A percentile compares a stretch with the other conserved stretches of the same genome.
Conservation (phyloP, 2,888 invertebrate genomes). For the Neria commutata region DNA sequence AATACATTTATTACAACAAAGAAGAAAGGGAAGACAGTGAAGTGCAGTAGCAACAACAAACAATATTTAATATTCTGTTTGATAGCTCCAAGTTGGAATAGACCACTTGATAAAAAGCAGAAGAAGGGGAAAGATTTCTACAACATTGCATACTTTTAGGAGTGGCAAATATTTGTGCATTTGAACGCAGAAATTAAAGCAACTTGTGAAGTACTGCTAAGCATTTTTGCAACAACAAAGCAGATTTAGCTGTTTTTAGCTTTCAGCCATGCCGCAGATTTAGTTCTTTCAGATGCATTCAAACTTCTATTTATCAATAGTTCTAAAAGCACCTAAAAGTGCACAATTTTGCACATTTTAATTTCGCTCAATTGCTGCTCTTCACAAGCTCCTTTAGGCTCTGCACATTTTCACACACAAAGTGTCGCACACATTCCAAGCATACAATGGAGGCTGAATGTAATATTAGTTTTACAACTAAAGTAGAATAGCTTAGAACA, state of each 20-base stretch:
- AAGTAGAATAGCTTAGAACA: not conserved
- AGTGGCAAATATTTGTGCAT: not conserved
- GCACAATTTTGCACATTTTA: no score
- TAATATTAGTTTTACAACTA: slow-evolving; percentile 29
- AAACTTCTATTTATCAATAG: slow-evolving; percentile 25
- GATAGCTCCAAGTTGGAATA: not conserved
- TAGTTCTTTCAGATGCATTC: slow-evolving; percentile 21
- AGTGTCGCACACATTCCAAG: slow-evolving; percentile 28
- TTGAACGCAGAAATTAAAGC: not conserved
- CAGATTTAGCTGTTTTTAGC: not conserved
- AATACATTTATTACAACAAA: slow-evolving; percentile 40
- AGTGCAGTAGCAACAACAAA: not conserved
- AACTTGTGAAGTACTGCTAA: no score
- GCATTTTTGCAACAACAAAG: slow-evolving; percentile 13
- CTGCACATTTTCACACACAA: not conserved
- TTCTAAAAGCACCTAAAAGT: slow-evolving; percentile 19
- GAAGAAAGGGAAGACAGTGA: not conserved
- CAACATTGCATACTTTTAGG: not conserved
- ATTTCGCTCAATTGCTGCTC: not conserved
- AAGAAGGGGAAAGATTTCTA: not conserved
- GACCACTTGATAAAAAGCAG: not conserved
- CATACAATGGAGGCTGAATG: slow-evolving; percentile 47
- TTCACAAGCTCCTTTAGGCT: not conserved
- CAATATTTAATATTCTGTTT: no score
- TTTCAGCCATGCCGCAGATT: no score